These are phyloP conservation scores for Oreotrochilus melanogaster DNA, from an alignment of 2,113 vertebrate species.

Conservation along the genomic window DNA sequence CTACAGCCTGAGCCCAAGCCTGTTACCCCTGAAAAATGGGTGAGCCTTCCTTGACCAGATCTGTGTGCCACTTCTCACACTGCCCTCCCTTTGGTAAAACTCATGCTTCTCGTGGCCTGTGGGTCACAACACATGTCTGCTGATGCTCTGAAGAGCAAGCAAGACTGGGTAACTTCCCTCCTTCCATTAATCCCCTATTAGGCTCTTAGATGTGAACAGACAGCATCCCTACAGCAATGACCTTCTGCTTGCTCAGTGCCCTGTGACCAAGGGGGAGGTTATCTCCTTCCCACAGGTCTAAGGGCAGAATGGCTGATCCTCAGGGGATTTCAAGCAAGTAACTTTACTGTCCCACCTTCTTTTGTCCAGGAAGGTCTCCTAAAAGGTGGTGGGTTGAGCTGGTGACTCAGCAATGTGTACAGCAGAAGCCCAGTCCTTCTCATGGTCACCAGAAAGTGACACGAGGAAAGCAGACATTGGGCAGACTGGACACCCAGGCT, in stretches of 20 bases:
- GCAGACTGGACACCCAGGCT: background rate
- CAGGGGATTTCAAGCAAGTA: background rate
- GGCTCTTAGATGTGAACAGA: background rate
- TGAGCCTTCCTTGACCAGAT: background rate
- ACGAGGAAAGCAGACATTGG: background rate
- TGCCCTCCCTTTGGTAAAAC: background rate
- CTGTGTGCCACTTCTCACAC: fast-evolving
- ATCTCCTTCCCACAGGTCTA: background rate
- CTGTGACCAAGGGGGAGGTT: background rate
- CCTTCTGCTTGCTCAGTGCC: background rate
- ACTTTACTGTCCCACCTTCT: background rate
- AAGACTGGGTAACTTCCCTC: background rate
- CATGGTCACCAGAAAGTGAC: background rate
- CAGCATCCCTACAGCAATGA: background rate
- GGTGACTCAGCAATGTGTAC: background rate
- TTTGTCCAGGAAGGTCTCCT: background rate
- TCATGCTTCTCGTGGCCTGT: background rate
- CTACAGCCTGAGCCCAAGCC: background rate
- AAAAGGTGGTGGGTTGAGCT: background rate
- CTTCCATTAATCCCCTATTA: background rate
- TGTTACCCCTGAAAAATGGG: background rate
- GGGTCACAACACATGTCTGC: background rate
- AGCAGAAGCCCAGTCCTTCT: background rate
- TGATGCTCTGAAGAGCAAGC: background rate
- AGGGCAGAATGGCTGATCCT: background rate